Conservation (phyloP, 2,797 vertebrate genomes). For the Garrulus glandarius region DNA sequence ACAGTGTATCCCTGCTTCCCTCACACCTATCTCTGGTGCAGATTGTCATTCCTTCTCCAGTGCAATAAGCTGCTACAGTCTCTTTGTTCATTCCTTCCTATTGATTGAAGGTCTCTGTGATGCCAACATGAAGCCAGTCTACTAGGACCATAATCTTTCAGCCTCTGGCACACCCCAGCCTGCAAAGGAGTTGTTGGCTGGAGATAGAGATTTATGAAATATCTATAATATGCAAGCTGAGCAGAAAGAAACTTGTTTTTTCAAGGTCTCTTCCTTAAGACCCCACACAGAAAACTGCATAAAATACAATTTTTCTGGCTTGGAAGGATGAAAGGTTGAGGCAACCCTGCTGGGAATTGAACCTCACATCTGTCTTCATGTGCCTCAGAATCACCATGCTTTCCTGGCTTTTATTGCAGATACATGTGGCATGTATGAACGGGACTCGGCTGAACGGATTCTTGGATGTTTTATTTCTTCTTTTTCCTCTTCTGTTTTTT, state of each 20-base stretch:
- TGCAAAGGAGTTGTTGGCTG: neutral
- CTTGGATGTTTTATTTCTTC: neutral
- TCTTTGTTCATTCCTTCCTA: slow-evolving; percentile 15
- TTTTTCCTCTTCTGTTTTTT: fast-evolving
- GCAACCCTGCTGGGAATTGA: slow-evolving; percentile 40
- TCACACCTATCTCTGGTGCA: neutral
- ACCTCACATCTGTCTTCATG: slow-evolving; percentile 47
- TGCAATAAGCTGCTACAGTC: neutral
- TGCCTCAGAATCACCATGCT: slow-evolving; percentile 1
- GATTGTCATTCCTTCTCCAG: neutral
- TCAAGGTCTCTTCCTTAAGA: slow-evolving; percentile 42
- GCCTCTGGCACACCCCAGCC: neutral
- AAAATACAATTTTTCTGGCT: slow-evolving; percentile 12
- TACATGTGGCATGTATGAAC: slow-evolving; percentile 12
- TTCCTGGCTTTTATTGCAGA: slow-evolving; percentile 15
- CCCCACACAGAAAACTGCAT: slow-evolving; percentile 46
- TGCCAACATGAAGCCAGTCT: slow-evolving; percentile 12
- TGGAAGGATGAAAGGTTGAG: slow-evolving; percentile 53
- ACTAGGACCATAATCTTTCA: neutral
- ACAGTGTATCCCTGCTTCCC: neutral
- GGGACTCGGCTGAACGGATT: neutral
- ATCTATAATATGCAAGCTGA: neutral
- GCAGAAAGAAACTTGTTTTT: slow-evolving; percentile 42
- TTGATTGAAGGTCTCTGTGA: neutral
- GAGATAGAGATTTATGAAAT: slow-evolving; percentile 19